Percentiles rank a stretch among this genome's conserved stretches.
Conservation (phyloP, 1,140 invertebrate genomes). For the Cheumatopsyche charites region DNA sequence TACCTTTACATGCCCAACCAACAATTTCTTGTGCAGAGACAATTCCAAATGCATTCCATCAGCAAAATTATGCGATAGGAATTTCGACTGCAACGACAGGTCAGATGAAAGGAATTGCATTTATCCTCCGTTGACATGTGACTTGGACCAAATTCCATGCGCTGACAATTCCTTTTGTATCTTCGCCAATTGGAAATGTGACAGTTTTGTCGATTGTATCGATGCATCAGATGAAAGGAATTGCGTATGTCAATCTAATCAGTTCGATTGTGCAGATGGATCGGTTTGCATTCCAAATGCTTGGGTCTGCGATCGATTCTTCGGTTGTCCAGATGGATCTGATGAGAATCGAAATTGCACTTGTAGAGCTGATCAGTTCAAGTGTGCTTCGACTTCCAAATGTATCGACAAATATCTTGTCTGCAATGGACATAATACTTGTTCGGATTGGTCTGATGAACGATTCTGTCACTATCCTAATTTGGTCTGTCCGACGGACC, state of each 20-base stretch:
- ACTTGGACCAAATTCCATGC: no score
- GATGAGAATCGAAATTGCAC: not conserved
- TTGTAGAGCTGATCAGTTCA: no score
- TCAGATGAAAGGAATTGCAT: not conserved
- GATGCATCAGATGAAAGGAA: not conserved
- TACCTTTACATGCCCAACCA: conserved; percentile 36
- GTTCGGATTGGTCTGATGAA: no score
- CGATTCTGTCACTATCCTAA: no score
- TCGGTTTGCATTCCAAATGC: not conserved
- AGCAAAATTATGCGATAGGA: not conserved
- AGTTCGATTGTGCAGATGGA: not conserved
- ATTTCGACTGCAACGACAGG: not conserved
- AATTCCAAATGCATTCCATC: not conserved
- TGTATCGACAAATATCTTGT: no score
- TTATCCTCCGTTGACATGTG: no score
- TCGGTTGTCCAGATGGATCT: not conserved
- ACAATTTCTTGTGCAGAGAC: not conserved
- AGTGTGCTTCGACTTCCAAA: no score
- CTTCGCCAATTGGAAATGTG: not conserved
- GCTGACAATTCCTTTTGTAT: not conserved
- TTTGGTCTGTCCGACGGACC: no score
- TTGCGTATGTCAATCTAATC: not conserved
- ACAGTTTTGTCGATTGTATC: not conserved
- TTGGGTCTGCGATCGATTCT: not conserved
- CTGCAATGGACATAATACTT: no score